These are phyloP conservation scores for Lydus trimaculatus DNA, from an alignment of 2,888 invertebrate species.

Conservation along the genomic window DNA sequence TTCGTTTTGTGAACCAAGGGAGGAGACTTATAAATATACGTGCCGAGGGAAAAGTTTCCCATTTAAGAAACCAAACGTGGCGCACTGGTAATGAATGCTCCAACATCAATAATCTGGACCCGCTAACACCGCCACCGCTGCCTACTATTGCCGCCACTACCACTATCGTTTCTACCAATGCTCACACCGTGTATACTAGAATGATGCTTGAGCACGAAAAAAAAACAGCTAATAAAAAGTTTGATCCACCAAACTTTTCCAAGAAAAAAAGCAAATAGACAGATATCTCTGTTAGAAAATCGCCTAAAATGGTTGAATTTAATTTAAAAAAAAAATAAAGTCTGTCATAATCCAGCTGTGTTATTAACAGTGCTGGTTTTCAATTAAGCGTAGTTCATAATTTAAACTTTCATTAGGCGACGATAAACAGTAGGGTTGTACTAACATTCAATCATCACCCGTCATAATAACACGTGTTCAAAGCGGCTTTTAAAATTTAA, in stretches of 20 bases:
- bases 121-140: conserved; percentile 6
- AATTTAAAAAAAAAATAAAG: background rate
- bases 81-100: conserved; percentile 52
- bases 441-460: conserved; percentile 38
- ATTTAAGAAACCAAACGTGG: conserved; percentile 59
- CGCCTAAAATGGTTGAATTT: background rate
- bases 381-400: conserved; percentile 29
- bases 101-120: conserved; percentile 53
- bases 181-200: background rate
- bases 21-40: conserved; percentile 61
- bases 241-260: background rate
- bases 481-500: conserved; percentile 25
- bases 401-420: conserved; percentile 24
- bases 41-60: conserved; percentile 62
- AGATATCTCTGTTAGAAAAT: no score
- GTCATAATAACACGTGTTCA: conserved; percentile 45
- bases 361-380: conserved; percentile 1
- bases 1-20: conserved; percentile 57
- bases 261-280: background rate
- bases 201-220: background rate
- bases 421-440: conserved; percentile 25
- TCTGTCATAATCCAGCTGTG: background rate
- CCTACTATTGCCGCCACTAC: background rate
- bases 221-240: background rate
- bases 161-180: background rate